Evolutionary conservation across 2,797 vertebrate species (phyloP).

Genomic region (Trachops cirrhosus): DNA sequence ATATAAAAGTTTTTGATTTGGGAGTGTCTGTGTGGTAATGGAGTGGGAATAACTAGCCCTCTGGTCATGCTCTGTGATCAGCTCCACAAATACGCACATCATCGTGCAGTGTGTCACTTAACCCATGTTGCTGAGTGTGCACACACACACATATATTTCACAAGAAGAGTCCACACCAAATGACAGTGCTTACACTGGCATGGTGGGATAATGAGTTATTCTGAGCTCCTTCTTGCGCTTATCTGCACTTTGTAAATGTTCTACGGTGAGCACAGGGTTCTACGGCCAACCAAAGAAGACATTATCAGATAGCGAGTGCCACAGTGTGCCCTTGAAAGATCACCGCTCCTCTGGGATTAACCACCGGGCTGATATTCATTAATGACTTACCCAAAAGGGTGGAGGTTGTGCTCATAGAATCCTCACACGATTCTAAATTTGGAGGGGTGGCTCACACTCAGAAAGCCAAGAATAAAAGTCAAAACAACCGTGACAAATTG

Average conservation of each 20-base stretch:
- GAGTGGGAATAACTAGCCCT: neutral
- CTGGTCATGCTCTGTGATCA: accelerated
- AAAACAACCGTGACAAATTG: conserved; percentile 72
- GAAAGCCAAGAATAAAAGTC: conserved; percentile 64
- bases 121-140: neutral
- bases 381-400: conserved; percentile 51
- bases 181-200: neutral
- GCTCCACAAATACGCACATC: neutral
- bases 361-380: neutral
- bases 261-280: neutral
- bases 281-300: neutral
- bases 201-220: neutral
- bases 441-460: conserved; percentile 43
- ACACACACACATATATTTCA: neutral
- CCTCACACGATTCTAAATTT: conserved; percentile 57
- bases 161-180: neutral
- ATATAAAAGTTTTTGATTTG: neutral
- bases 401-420: neutral
- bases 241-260: neutral
- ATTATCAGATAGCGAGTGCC: neutral
- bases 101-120: accelerated
- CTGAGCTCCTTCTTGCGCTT: neutral
- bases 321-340: neutral
- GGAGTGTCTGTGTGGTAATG: neutral
- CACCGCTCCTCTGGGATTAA: neutral